Evolutionary conservation across 2,113 vertebrate genomes (phyloP), one percentile per base, ranked within the genome.

Genomic region (Dolichallabes microphthalmus): DNA sequence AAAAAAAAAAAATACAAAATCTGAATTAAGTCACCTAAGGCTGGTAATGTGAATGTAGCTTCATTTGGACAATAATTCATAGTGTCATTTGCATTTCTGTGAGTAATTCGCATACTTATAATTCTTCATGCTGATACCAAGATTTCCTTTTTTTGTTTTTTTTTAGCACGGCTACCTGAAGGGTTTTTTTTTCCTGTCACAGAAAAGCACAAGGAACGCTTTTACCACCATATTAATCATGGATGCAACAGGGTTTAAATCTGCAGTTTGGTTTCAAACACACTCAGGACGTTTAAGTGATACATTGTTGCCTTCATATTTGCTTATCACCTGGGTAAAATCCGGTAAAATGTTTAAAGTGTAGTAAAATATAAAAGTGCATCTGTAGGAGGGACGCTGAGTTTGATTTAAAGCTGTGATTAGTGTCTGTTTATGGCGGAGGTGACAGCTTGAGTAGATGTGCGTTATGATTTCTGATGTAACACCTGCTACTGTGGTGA

Each of bases 11-110:
- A 45, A 45, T 7, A 7, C 4, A 39, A 6, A 45, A 45, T 45
- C 45, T 45, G 45, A 45, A 45, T 45, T 0, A 45, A 45, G 45
- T 45, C 45, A 45, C 5, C 6, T 45, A 8, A 45, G 45, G 45
- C 7, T 45, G 45, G 45, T 45, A 8, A 45, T 45, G 45, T 45
- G 0, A 45, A 45, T 45, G 45, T 45, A 8, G 45, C 39, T 6
- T 39, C 4, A 39, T 39, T 39, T 39, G 39, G 39, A 39, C 5
- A 39, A 39, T 39, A 39, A 39, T 39, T 39, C 39, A 39, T 87
- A 88, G 89, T 91, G 91, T 93, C 90, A 93, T 92, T 91, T 91
- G 90, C 89, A 89, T 93, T 93, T 92, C 90, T 87, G 69, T 87
- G 30, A 91, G 92, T 93, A 90, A 91, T 32, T 32, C 20, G 76